Evolutionary conservation across 23 tunicate species (phyloP).

Genomic region (Halocynthia roretzi): DNA sequence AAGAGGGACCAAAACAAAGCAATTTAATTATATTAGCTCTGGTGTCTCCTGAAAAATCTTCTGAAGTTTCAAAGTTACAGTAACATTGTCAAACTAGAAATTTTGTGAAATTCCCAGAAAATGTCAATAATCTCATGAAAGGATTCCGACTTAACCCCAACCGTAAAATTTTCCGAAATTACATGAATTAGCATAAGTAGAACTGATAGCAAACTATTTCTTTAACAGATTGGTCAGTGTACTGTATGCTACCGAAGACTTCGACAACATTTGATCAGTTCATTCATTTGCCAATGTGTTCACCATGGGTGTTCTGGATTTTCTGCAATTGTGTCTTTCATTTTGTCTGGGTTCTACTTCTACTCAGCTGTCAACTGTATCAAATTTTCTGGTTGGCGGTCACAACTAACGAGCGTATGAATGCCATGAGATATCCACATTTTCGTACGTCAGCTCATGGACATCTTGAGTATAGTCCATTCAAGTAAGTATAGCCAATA

Average conservation of each 20-base stretch:
- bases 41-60: too few species aligned
- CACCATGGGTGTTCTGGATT: slow-evolving; percentile 93
- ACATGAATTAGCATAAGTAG: too few species aligned
- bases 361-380: slow-evolving; percentile 64
- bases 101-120: too few species aligned
- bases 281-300: slow-evolving; percentile 29
- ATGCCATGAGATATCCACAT: slow-evolving; percentile 67
- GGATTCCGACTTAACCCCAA: too few species aligned
- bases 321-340: slow-evolving; percentile 61
- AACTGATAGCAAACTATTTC: not conserved
- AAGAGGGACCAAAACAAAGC: too few species aligned
- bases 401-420: slow-evolving; percentile 86
- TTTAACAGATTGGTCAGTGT: slow-evolving; percentile 50
- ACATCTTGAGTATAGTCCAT: slow-evolving; percentile 68
- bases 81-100: too few species aligned
- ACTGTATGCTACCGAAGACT: slow-evolving; percentile 2
- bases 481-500: slow-evolving; percentile 42
- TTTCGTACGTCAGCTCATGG: slow-evolving; percentile 55
- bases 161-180: too few species aligned
- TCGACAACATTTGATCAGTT: slow-evolving; percentile 11
- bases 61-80: too few species aligned
- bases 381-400: slow-evolving; percentile 82
- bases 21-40: too few species aligned
- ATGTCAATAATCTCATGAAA: too few species aligned
- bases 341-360: slow-evolving; percentile 66